Conservation (phyloP, 2,797 vertebrate species). For the Aldrovandia affinis region DNA sequence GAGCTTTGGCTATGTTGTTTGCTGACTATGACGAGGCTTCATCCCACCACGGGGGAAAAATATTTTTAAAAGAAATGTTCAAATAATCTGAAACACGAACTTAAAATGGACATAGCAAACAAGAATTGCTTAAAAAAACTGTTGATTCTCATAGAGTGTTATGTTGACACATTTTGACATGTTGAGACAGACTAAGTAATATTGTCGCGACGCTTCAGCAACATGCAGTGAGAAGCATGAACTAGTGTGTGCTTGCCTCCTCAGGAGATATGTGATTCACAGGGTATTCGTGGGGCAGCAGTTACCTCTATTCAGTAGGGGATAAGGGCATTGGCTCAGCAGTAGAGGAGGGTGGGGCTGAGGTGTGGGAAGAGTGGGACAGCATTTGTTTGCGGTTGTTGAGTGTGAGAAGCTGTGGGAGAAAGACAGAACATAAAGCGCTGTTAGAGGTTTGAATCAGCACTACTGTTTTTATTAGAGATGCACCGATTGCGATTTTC, state of each 20-base stretch:
- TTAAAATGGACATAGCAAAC: neutral
- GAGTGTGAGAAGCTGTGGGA: neutral
- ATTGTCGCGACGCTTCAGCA: neutral
- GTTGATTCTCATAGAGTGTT: neutral
- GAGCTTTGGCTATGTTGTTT: no score
- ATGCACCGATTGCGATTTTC: no score
- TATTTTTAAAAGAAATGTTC: no score
- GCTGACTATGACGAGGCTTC: no score
- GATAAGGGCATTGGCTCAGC: no score
- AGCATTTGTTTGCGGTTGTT: neutral
- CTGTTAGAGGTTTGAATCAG: neutral
- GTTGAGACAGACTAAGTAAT: neutral
- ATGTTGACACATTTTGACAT: neutral
- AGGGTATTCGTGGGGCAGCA: neutral
- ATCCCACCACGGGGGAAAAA: no score
- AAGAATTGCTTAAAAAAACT: neutral
- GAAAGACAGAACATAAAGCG: neutral
- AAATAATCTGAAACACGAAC: no score
- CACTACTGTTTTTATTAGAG: no score
- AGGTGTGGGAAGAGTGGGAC: neutral
- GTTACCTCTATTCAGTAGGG: no score
- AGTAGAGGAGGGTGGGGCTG: neutral
- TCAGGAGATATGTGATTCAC: neutral
- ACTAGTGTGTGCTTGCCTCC: no score
- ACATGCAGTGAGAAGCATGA: neutral